A percentile compares a stretch with the other conserved stretches of the same genome.
These are phyloP conservation scores for Bufo bufo DNA, from an alignment of 2,113 vertebrate genomes.

Conservation along the genomic window DNA sequence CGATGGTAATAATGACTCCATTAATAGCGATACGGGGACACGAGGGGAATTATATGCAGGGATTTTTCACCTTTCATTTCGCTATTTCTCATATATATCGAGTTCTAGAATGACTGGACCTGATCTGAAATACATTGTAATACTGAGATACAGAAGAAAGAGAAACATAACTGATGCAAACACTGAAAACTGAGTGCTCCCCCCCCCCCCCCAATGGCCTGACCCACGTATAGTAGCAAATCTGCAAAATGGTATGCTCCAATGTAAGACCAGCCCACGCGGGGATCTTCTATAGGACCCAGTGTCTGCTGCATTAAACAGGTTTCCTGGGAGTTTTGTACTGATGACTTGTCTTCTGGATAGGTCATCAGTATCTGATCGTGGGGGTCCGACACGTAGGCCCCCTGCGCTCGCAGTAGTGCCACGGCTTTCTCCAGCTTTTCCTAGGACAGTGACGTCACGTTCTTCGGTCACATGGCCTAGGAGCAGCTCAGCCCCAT, in stretches of 20 bases:
- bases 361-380: too few relatives aligned
- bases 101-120: constrained; percentile 11
- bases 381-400: too few relatives aligned
- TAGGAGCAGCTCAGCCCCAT: too few relatives aligned
- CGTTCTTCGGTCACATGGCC: too few relatives aligned
- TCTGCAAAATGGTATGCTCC: background rate
- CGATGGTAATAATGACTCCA: background rate
- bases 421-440: too few relatives aligned
- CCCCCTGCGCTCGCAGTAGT: too few relatives aligned
- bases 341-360: too few relatives aligned
- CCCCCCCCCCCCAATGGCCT: background rate
- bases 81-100: background rate
- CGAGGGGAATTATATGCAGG: constrained; percentile 2
- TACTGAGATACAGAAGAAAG: background rate
- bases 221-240: background rate
- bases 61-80: background rate
- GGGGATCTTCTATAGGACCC: too few relatives aligned
- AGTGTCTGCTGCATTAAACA: too few relatives aligned
- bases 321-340: too few relatives aligned
- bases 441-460: too few relatives aligned
- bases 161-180: background rate
- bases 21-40: background rate
- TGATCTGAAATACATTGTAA: background rate
- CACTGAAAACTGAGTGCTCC: background rate
- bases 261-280: too few relatives aligned